phyloP scores from a whole-genome alignment of 2,888 invertebrate genomes.

The Cryptosula pallasiana region DNA sequence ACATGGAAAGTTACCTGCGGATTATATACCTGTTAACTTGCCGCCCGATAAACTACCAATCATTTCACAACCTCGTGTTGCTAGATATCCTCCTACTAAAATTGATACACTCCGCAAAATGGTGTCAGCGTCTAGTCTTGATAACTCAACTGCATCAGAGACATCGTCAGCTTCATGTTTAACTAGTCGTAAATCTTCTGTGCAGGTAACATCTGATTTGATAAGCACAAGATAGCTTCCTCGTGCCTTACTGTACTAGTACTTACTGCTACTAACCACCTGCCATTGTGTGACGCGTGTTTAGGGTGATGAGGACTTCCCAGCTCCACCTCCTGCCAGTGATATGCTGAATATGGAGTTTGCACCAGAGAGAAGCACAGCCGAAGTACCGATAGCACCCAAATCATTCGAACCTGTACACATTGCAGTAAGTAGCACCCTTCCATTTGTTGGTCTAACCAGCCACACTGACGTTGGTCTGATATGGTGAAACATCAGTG shows the following conservation, averaged over 20 bases:
- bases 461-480: too few species aligned
- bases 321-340: slow-evolving; percentile 20
- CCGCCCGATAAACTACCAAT: background rate
- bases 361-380: slow-evolving; percentile 24
- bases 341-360: slow-evolving; percentile 24
- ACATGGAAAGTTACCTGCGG: background rate
- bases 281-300: too few species aligned
- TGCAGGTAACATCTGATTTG: background rate
- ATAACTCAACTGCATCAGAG: background rate
- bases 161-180: background rate
- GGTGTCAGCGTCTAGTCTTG: background rate
- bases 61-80: background rate
- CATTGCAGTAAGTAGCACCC: slow-evolving; percentile 17
- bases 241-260: too few species aligned
- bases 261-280: too few species aligned
- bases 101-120: too few species aligned
- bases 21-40: slow-evolving; percentile 13
- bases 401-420: slow-evolving; percentile 14
- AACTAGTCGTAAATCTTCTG: background rate
- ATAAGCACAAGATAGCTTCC: too few species aligned
- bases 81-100: too few species aligned
- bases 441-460: too few species aligned
- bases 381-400: slow-evolving; percentile 26
- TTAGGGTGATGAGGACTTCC: slow-evolving; percentile 17
- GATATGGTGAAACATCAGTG: too few species aligned